A percentile compares a stretch with the other conserved stretches of the same genome.
phyloP scores from a whole-genome alignment of 1,140 invertebrate species.

The Papilio glaucus region DNA sequence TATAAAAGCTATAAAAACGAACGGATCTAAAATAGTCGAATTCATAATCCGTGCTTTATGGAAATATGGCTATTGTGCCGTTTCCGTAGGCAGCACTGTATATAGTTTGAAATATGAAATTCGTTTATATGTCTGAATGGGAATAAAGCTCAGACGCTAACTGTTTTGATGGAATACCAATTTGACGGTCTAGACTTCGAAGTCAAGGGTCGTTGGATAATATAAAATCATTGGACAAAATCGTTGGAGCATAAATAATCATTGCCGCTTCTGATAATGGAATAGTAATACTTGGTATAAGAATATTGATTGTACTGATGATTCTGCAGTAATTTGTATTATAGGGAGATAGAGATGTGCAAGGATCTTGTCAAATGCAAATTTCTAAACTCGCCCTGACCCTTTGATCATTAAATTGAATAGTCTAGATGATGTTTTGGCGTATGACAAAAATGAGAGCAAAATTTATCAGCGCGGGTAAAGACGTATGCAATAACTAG shows the following conservation, averaged over 20 bases:
- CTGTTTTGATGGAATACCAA: not conserved
- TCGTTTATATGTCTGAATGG: not conserved
- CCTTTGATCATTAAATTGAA: too few relatives aligned
- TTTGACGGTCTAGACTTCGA: too few relatives aligned
- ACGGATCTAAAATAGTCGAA: constrained; percentile 35
- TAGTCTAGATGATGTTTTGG: not conserved
- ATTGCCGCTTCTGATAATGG: too few relatives aligned
- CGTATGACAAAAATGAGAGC: not conserved
- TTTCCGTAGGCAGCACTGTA: constrained; percentile 34
- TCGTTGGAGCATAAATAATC: too few relatives aligned
- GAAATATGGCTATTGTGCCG: constrained; percentile 42
- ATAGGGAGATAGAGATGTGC: too few relatives aligned
- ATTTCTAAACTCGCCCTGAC: too few relatives aligned
- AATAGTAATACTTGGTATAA: too few relatives aligned
- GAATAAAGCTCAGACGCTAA: not conserved
- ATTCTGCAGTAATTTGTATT: too few relatives aligned
- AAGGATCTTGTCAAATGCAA: too few relatives aligned
- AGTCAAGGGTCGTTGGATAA: too few relatives aligned
- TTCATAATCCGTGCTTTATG: constrained; percentile 40
- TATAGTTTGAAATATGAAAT: constrained; percentile 13
- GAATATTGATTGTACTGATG: too few relatives aligned
- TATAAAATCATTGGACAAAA: too few relatives aligned
- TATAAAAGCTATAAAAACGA: constrained; percentile 48
- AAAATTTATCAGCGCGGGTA: not conserved
- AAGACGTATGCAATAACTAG: not conserved